Evolutionary conservation across 2,113 vertebrate species (phyloP).

Genomic region (Neolamprologus devosi): DNA sequence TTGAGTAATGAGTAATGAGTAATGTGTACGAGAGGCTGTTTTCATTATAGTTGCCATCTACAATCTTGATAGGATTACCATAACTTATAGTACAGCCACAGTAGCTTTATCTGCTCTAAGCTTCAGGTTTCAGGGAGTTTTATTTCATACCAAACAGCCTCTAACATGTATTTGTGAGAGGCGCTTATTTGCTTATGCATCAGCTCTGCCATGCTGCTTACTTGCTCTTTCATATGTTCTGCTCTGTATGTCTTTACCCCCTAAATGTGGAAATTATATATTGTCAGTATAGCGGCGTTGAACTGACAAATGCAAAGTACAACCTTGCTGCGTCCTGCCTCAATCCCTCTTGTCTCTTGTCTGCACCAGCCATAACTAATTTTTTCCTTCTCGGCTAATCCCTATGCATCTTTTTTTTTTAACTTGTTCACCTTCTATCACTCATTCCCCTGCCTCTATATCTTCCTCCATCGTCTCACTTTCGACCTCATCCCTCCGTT

Average conservation of each 20-base stretch:
- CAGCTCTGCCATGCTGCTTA: neutral
- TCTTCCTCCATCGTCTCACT: neutral
- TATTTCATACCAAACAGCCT: neutral
- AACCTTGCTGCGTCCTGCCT: slow-evolving; percentile 22
- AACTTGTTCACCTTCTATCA: neutral
- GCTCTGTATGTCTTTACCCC: neutral
- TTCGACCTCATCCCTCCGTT: neutral
- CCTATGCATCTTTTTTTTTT: slow-evolving; percentile 44
- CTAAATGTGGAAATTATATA: neutral
- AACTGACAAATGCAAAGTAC: slow-evolving; percentile 48
- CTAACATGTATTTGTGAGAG: neutral
- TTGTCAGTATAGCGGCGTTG: neutral
- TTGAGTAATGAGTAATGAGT: neutral
- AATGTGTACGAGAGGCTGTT: rapidly evolving
- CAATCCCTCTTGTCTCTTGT: slow-evolving; percentile 26
- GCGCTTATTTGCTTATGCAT: neutral
- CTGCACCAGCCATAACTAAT: slow-evolving; percentile 30
- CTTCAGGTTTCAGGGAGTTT: neutral
- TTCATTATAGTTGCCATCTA: neutral
- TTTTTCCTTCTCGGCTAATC: slow-evolving; percentile 16
- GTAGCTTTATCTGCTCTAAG: neutral
- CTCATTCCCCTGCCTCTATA: neutral
- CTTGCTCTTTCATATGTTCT: neutral
- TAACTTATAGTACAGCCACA: neutral
- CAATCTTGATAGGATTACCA: neutral